Evolutionary conservation across 2,888 invertebrate genomes (phyloP).

Genomic region (Ethmia dodecea): DNA sequence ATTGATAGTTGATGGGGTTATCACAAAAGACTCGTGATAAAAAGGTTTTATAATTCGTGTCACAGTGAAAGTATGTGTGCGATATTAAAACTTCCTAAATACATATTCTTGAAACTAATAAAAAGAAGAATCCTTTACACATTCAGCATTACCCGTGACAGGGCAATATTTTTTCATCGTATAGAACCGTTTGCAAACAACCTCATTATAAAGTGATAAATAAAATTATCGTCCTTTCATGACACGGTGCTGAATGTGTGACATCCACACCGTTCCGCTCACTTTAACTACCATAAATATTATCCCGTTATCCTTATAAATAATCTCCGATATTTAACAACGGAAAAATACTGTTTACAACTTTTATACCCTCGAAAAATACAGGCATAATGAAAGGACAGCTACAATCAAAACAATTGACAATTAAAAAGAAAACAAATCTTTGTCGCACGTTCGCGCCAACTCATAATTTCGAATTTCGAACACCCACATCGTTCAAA

Average conservation of each 20-base stretch:
- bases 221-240: conserved; percentile 68
- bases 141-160: no score
- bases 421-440: conserved; percentile 30
- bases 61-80: no score
- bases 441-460: conserved; percentile 66
- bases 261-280: conserved; percentile 53
- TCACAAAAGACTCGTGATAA: no score
- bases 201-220: conserved; percentile 74
- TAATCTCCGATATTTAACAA: conserved; percentile 16
- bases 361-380: conserved; percentile 14
- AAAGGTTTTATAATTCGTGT: no score
- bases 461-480: conserved; percentile 67
- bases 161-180: neutral
- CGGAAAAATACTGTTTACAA: no score
- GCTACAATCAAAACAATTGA: neutral
- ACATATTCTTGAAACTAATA: no score
- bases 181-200: conserved; percentile 43
- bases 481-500: conserved; percentile 72
- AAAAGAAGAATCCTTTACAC: no score
- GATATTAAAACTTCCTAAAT: no score
- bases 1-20: no score
- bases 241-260: conserved; percentile 46
- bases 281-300: conserved; percentile 57
- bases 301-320: conserved; percentile 43
- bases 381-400: conserved; percentile 1